A percentile compares a stretch with the other conserved stretches of the same genome.
Evolutionary conservation across 2,797 vertebrate species (phyloP).

Genomic region (Notamacropus eugenii): DNA sequence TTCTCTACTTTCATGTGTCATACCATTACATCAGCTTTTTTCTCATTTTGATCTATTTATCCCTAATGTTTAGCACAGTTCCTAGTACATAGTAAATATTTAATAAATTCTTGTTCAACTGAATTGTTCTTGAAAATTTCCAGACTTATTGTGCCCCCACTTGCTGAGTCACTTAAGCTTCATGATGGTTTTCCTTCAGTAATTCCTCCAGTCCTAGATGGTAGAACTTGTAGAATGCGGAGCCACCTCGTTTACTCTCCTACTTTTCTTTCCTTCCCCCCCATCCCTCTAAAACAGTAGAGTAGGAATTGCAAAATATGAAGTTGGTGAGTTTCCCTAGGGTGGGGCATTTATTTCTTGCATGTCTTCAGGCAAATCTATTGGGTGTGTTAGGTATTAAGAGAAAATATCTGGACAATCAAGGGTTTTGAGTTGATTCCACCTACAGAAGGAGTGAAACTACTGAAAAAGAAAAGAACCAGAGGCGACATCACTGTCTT

Average conservation of each 20-base stretch:
- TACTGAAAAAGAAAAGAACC: neutral
- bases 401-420: neutral
- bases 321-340: neutral
- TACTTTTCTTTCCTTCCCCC: neutral
- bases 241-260: neutral
- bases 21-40: neutral
- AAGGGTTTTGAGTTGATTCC: neutral
- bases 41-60: neutral
- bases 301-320: neutral
- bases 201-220: neutral
- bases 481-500: neutral
- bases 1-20: neutral
- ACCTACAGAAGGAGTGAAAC: neutral
- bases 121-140: neutral
- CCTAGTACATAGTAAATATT: neutral
- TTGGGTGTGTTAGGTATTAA: neutral
- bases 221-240: neutral
- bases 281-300: neutral
- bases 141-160: neutral
- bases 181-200: neutral
- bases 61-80: neutral
- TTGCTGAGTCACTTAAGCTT: neutral
- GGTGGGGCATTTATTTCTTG: neutral
- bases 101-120: slow-evolving; percentile 50
- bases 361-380: neutral